Percentiles rank a stretch among this genome's conserved stretches.
Conservation (phyloP, 2,113 vertebrate species). For the Bostrychus sinensis region DNA sequence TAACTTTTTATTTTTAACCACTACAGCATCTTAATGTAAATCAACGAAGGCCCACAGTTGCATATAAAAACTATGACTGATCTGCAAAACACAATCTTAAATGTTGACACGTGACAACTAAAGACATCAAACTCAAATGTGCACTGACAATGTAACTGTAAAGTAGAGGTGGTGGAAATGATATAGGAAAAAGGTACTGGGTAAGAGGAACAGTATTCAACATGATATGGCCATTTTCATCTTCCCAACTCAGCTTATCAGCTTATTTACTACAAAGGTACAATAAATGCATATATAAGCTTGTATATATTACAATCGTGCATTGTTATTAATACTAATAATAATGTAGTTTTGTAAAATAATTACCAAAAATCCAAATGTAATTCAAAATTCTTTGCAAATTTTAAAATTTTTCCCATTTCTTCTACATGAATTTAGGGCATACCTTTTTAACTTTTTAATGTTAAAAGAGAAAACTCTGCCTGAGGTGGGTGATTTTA, state of each 20-base stretch:
- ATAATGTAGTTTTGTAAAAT: too few species aligned
- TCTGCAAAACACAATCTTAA: constrained; percentile 33
- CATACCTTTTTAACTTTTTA: background rate
- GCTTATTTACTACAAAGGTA: too few species aligned
- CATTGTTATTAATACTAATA: too few species aligned
- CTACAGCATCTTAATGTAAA: constrained; percentile 49
- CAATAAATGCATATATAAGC: background rate
- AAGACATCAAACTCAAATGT: background rate
- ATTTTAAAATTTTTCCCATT: too few species aligned
- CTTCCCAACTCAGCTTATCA: background rate
- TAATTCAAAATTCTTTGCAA: too few species aligned
- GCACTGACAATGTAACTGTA: background rate
- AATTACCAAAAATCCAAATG: too few species aligned
- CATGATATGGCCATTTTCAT: background rate
- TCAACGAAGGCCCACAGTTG: constrained; percentile 36
- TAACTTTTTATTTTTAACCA: constrained; percentile 48
- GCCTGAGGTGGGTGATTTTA: constrained; percentile 21
- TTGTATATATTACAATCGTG: too few species aligned
- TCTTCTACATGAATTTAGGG: too few species aligned
- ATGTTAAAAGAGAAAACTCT: constrained; percentile 30
- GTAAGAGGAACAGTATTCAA: background rate
- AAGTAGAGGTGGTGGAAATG: background rate
- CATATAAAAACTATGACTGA: constrained; percentile 47
- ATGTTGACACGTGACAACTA: constrained; percentile 27
- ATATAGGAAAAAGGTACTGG: background rate